Evolutionary conservation across 1,140 invertebrate species (phyloP).

Genomic region (Aphaenogaster floridana): DNA sequence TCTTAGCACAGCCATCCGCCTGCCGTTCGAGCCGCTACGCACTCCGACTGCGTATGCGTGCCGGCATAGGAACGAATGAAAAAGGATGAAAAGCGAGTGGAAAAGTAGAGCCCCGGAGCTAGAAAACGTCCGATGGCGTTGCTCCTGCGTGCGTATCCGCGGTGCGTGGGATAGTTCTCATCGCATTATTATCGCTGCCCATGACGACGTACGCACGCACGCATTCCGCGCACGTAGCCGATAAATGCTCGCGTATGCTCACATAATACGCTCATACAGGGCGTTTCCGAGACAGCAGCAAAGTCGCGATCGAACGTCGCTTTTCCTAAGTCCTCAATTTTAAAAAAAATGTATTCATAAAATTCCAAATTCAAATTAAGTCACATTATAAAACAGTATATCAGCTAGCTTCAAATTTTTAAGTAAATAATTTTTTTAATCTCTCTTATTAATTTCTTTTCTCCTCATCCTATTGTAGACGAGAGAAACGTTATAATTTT

Average conservation of each 20-base stretch:
- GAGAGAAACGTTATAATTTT: no score
- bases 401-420: no score
- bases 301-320: not conserved
- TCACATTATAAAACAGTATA: not conserved
- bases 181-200: constrained; percentile 81
- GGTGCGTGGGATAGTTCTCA: constrained; percentile 86
- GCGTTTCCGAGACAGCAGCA: constrained; percentile 22
- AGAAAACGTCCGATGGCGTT: constrained; percentile 66
- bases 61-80: not conserved
- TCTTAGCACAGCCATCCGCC: constrained; percentile 31
- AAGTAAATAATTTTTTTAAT: no score
- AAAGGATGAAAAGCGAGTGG: constrained; percentile 64
- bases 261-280: constrained; percentile 30
- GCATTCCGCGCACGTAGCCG: constrained; percentile 67
- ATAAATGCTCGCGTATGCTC: constrained; percentile 54
- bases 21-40: constrained; percentile 32
- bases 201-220: constrained; percentile 60
- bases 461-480: no score
- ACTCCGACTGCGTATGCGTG: not conserved
- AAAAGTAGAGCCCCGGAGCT: constrained; percentile 64
- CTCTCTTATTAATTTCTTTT: no score
- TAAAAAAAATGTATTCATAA: not conserved
- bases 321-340: not conserved
- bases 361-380: not conserved
- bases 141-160: constrained; percentile 66